Evolutionary conservation across 2,113 vertebrate genomes (phyloP), one percentile per base, ranked within the genome.

Genomic region (Caracal caracal): DNA sequence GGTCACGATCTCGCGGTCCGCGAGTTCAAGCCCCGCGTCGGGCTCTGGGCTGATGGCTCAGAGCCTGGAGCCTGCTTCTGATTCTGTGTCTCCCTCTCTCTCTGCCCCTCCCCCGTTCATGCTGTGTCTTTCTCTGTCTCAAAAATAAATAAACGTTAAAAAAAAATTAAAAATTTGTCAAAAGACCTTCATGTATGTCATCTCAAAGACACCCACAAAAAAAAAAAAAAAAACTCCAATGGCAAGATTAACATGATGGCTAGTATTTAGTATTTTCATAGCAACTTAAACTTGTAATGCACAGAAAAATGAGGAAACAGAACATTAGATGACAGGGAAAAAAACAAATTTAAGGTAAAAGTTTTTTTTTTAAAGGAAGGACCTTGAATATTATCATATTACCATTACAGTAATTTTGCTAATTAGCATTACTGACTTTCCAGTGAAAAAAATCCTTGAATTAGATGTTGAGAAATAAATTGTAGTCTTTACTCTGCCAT

Each of bases 101-200:
- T n/a, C n/a, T n/a, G n/a, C n/a, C n/a, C n/a, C n/a, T n/a, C n/a
- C n/a, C n/a, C n/a, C n/a, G n/a, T n/a, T n/a, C n/a, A n/a, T n/a
- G n/a, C n/a, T n/a, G n/a, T n/a, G n/a, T n/a, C n/a, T n/a, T n/a
- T n/a, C n/a, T n/a, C n/a, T n/a, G n/a, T n/a, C n/a, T n/a, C n/a
- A n/a, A n/a, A n/a, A n/a, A n/a, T n/a, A n/a, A n/a, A n/a, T n/a
- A n/a, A n/a, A n/a, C n/a, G n/a, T n/a, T n/a, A n/a, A n/a, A n/a
- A n/a, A n/a, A n/a, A n/a, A n/a, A n/a, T 91, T 82, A 63, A 6
- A 93, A 73, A 70, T 89, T 56, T 90, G 30, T 89, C 92, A 87
- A 83, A 90, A 96, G 47, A 83, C 37, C 7, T n/a, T 80, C 33
- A 56, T 17, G 35, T 92, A 33, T 56, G 28, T 40, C 7, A 61